A percentile compares a stretch with the other conserved stretches of the same genome.
phyloP scores from a whole-genome alignment of 2,888 invertebrate genomes.

The Leptothorax acervorum region DNA sequence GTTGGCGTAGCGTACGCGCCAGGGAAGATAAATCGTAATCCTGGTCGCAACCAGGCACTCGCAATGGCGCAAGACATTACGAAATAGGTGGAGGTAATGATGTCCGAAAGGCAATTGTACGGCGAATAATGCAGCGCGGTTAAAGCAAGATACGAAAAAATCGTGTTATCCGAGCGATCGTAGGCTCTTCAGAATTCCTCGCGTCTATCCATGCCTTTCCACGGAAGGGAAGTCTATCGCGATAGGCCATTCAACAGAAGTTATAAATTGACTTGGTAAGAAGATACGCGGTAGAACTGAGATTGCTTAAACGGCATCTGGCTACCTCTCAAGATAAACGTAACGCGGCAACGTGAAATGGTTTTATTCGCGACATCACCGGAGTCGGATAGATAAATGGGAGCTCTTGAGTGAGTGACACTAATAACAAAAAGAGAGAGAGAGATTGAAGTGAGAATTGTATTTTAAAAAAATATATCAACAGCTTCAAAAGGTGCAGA shows the following conservation, averaged over 20 bases:
- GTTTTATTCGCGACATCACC: conserved; percentile 23
- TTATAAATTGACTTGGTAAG: conserved; percentile 53
- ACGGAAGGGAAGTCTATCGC: conserved; percentile 13
- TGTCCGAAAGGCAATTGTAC: conserved; percentile 43
- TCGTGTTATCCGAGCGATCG: conserved; percentile 41
- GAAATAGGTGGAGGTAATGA: conserved; percentile 36
- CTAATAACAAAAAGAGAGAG: neutral
- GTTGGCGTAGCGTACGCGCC: conserved; percentile 15
- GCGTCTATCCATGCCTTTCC: conserved; percentile 10
- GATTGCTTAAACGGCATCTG: conserved; percentile 27
- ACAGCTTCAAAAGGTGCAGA: neutral
- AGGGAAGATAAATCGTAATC: conserved; percentile 46
- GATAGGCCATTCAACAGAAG: conserved; percentile 37
- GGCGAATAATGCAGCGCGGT: conserved; percentile 5
- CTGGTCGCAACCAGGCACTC: conserved; percentile 24
- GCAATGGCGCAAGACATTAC: conserved; percentile 25
- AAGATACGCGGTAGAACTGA: conserved; percentile 34
- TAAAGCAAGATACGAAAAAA: neutral
- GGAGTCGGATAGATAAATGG: conserved; percentile 9
- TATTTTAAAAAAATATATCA: conserved; percentile 1
- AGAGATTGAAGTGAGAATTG: neutral
- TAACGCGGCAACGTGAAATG: neutral
- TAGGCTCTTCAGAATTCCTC: conserved; percentile 20
- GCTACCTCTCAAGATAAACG: conserved; percentile 28
- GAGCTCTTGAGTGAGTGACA: neutral